Evolutionary conservation across 2,113 vertebrate species (phyloP), one percentile per base, ranked within the genome.

Genomic region (Aythya baeri): DNA sequence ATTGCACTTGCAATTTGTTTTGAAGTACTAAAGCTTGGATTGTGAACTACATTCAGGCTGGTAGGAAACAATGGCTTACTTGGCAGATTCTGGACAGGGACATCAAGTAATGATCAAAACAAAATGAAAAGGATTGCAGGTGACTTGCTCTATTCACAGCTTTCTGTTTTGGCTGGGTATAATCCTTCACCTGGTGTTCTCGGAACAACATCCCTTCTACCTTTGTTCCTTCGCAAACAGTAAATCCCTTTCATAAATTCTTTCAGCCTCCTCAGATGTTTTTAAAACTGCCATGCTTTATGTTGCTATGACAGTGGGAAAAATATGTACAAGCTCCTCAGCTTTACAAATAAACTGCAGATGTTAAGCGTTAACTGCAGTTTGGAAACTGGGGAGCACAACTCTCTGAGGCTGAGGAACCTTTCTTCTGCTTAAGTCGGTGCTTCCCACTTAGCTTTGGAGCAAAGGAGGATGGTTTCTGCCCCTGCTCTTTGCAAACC

Each of bases 241-340:
- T 68, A 88, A 90, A 91, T 84, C 76, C 43, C 38, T 91, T 92
- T 94, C 54, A 34, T 62, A 84, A 67, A 59, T 91, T 70, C 34
- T 72, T 92, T 90, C 57, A 82, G 54, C 44, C 41, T 86, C 44
- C 29, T 96, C 68, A 66, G 67, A 61, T 76, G 67, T 75, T 90
- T 90, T 79, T 49, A 70, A 71, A 89, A 32, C 62, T 59, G 25
- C 9, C 4, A 21, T 70, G 55, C 67, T 83, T 89, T 78, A 22
- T 79, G 50, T 79, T 92, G 76, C 59, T 86, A 7, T 62, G 70
- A 72, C 41, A 91, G 74, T 76, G 54, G 52, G 17, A 77, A 92
- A 76, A 52, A 21, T 13, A 50, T 2, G 8, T 79, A 26, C 41
- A 52, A 43, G 25, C 63, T 88, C 58, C 62, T 92, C 71, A 79